Conservation (phyloP, 2,888 invertebrate species). For the Lysandra bellargus region DNA sequence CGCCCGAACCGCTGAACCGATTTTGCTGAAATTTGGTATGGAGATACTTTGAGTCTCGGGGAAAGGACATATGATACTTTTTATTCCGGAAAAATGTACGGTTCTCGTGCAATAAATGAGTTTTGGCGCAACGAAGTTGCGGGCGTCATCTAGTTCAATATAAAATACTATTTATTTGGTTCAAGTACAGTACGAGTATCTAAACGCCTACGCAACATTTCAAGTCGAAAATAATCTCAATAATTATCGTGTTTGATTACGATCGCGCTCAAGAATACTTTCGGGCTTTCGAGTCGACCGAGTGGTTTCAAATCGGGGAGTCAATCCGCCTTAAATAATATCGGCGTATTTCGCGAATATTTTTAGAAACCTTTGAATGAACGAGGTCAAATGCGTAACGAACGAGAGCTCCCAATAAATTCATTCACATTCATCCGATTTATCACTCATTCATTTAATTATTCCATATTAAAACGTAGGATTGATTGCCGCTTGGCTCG, state of each 20-base stretch:
- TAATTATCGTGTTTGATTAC: slow-evolving; percentile 11
- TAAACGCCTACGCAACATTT: background rate
- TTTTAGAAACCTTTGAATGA: slow-evolving; percentile 14
- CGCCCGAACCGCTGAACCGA: too few relatives aligned
- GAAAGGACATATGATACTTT: too few relatives aligned
- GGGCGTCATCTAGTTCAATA: too few relatives aligned
- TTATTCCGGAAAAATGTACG: too few relatives aligned
- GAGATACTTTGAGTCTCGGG: too few relatives aligned
- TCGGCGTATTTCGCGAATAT: background rate
- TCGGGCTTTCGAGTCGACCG: background rate
- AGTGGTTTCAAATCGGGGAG: background rate
- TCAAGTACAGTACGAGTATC: background rate
- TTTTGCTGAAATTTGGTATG: too few relatives aligned
- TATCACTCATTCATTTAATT: background rate
- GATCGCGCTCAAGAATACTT: slow-evolving; percentile 3
- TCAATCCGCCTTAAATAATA: background rate
- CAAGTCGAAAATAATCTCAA: background rate
- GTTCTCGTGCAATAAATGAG: too few relatives aligned
- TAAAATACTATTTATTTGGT: background rate
- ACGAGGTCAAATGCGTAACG: slow-evolving; percentile 17
- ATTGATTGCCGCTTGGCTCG: background rate
- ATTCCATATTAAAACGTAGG: background rate
- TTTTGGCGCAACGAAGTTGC: too few relatives aligned
- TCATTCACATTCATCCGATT: slow-evolving; percentile 2
- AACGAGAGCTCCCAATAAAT: background rate